Evolutionary conservation across 2,888 invertebrate species (phyloP).

Genomic region (Eretmocerus hayati): DNA sequence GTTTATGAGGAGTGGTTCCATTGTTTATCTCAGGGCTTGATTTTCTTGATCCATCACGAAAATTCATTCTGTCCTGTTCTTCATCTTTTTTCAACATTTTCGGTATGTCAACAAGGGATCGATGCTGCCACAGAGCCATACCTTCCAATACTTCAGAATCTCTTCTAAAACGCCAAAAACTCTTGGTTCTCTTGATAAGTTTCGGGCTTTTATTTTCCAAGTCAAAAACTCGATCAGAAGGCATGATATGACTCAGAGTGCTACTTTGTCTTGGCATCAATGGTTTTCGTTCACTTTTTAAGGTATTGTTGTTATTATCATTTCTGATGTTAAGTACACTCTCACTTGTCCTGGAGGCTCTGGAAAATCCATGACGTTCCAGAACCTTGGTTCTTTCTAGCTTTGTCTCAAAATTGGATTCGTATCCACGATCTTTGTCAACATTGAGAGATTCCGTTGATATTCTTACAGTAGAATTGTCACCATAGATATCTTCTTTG

Average conservation of each 20-base stretch:
- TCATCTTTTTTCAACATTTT: conserved; percentile 52
- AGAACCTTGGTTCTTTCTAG: conserved; percentile 40
- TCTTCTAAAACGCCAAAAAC: conserved; percentile 78
- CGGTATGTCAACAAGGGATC: conserved; percentile 71
- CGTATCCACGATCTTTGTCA: conserved; percentile 44
- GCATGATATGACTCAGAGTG: conserved; percentile 33
- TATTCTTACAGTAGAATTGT: conserved; percentile 20
- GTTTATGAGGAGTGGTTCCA: conserved; percentile 23
- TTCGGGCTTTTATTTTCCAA: conserved; percentile 50
- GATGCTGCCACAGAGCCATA: conserved; percentile 81
- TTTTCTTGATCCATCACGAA: conserved; percentile 27
- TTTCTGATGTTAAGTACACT: conserved; percentile 8
- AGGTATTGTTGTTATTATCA: conserved; percentile 38
- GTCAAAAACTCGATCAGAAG: conserved; percentile 44
- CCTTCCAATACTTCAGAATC: conserved; percentile 72
- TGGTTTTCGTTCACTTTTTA: conserved; percentile 46
- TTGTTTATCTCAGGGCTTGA: conserved; percentile 27
- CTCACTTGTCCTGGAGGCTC: conserved; percentile 20
- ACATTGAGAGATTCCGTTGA: conserved; percentile 1
- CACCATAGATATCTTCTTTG: conserved; percentile 33
- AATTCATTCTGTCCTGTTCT: conserved; percentile 45
- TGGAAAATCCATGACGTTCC: conserved; percentile 31
- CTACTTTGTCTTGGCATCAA: conserved; percentile 50
- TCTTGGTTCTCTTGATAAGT: conserved; percentile 71
- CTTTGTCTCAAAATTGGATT: conserved; percentile 45